Evolutionary conservation across 2,113 vertebrate genomes (phyloP).

Genomic region (Cranoglanis bouderius): DNA sequence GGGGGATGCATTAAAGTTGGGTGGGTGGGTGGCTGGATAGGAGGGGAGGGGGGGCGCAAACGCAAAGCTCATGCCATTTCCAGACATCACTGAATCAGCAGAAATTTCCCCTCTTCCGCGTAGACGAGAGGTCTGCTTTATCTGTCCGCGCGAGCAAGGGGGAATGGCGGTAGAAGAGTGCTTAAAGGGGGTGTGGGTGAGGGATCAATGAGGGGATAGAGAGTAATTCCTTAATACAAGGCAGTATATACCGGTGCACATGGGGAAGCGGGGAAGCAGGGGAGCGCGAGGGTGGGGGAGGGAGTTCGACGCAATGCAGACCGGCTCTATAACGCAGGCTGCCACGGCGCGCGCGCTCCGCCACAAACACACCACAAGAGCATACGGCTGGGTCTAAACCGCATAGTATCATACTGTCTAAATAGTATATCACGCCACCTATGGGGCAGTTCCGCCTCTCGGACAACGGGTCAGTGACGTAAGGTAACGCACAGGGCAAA

Average conservation of each 20-base stretch:
- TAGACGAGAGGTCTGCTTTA: slow-evolving; percentile 65
- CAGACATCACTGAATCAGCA: slow-evolving; percentile 92
- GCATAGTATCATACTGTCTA: slow-evolving; percentile 1
- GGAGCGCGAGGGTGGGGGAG: slow-evolving; percentile 57
- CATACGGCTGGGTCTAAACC: slow-evolving; percentile 21
- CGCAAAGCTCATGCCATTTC: slow-evolving; percentile 83
- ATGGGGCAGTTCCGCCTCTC: not conserved
- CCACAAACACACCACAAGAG: slow-evolving; percentile 65
- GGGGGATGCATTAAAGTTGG: slow-evolving; percentile 34
- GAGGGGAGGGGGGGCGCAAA: slow-evolving; percentile 66
- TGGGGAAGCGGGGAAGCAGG: slow-evolving; percentile 59
- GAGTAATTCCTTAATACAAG: slow-evolving; percentile 64
- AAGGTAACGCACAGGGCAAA: not conserved
- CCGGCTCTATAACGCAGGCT: slow-evolving; percentile 71
- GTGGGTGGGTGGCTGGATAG: slow-evolving; percentile 12
- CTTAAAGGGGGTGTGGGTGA: not conserved
- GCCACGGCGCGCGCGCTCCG: slow-evolving; percentile 69
- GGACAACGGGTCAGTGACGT: not conserved
- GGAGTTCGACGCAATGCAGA: slow-evolving; percentile 82
- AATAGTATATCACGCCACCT: slow-evolving; percentile 14
- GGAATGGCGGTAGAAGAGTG: slow-evolving; percentile 42
- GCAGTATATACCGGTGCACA: slow-evolving; percentile 65
- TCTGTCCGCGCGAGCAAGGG: slow-evolving; percentile 47
- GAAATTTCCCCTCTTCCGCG: slow-evolving; percentile 77
- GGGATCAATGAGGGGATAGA: slow-evolving; percentile 51